Conservation (phyloP, 2,888 invertebrate genomes). For the Cylloceria caligata region DNA sequence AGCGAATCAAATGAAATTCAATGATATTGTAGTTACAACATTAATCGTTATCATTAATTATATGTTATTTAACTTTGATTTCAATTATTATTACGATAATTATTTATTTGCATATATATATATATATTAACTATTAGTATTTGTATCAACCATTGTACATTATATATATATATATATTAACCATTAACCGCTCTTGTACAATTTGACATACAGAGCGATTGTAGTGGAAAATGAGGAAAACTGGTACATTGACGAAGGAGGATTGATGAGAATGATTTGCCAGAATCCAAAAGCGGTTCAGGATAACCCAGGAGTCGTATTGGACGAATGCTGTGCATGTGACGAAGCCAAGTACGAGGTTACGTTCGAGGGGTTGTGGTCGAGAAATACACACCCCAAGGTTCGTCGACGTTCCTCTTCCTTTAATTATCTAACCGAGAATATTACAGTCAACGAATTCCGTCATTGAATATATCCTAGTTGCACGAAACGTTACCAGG, state of each 20-base stretch:
- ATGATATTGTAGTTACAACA: neutral
- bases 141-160: too few relatives aligned
- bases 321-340: constrained; percentile 94
- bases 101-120: neutral
- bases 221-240: constrained; percentile 91
- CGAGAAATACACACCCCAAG: constrained; percentile 97
- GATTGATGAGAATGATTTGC: constrained; percentile 92
- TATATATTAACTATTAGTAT: neutral
- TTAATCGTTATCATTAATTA: neutral
- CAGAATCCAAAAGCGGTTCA: constrained; percentile 89
- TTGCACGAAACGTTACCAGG: too few relatives aligned
- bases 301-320: constrained; percentile 85
- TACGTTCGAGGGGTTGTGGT: constrained; percentile 97
- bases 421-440: constrained; percentile 19
- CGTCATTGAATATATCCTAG: neutral
- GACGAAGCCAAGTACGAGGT: constrained; percentile 98
- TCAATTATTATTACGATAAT: neutral
- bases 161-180: neutral
- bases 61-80: neutral
- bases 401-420: constrained; percentile 66
- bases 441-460: constrained; percentile 8
- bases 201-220: constrained; percentile 95
- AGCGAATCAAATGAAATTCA: too few relatives aligned
- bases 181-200: too few relatives aligned
- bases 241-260: constrained; percentile 97